A percentile compares a stretch with the other conserved stretches of the same genome.
These are phyloP conservation scores for Mythimna vitellina DNA, from an alignment of 2,888 invertebrate species.

Conservation along the genomic window DNA sequence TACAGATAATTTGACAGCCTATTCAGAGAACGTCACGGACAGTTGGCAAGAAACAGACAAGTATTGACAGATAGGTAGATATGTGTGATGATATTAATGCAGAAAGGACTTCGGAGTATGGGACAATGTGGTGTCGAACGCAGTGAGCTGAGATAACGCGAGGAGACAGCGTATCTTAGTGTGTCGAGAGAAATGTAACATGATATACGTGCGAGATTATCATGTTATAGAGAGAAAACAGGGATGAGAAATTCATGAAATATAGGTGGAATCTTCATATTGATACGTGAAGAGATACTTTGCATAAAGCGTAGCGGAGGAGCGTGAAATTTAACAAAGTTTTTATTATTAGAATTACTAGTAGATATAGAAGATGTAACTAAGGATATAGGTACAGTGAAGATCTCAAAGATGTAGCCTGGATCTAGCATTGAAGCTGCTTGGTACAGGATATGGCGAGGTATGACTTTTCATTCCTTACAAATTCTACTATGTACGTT, in stretches of 20 bases:
- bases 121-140: constrained; percentile 24
- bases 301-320: too few species aligned
- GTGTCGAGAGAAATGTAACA: constrained; percentile 17
- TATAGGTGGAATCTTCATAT: not conserved
- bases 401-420: not conserved
- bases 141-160: constrained; percentile 37
- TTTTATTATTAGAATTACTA: too few species aligned
- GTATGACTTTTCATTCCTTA: not conserved
- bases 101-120: constrained; percentile 6
- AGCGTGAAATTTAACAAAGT: not conserved
- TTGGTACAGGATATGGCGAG: not conserved
- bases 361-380: too few species aligned
- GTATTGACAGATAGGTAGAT: not conserved
- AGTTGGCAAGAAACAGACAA: not conserved
- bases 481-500: not conserved
- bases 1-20: not conserved
- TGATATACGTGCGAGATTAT: not conserved
- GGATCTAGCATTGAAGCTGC: too few species aligned
- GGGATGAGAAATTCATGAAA: not conserved
- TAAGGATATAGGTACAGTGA: not conserved
- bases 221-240: not conserved
- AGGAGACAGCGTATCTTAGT: constrained; percentile 24
- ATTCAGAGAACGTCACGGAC: not conserved
- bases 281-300: not conserved
- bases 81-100: constrained; percentile 17